Conservation (phyloP, 2,888 invertebrate genomes). For the Hyppa rectilinea region DNA sequence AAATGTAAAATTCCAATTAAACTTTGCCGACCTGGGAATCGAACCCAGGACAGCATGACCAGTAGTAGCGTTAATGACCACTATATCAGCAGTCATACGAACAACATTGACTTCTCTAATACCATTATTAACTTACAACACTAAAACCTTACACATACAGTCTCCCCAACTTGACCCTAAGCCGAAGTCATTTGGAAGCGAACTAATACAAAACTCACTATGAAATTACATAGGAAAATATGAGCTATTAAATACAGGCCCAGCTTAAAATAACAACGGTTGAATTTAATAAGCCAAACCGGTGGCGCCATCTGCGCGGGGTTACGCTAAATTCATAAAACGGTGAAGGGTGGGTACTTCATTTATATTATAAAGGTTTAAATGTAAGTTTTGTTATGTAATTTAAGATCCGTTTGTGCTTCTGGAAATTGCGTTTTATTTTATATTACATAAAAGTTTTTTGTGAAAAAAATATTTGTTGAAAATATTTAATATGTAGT, state of each 20-base stretch:
- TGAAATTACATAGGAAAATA: constrained; percentile 67
- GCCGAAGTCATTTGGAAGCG: constrained; percentile 40
- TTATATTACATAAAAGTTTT: too few relatives aligned
- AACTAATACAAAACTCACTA: constrained; percentile 62
- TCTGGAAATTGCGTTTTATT: background rate
- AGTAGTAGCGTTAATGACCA: too few relatives aligned
- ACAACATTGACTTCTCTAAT: background rate
- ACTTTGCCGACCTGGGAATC: too few relatives aligned
- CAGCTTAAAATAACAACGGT: constrained; percentile 66
- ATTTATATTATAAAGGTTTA: constrained; percentile 52
- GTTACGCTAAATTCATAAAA: constrained; percentile 65
- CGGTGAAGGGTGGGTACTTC: constrained; percentile 55
- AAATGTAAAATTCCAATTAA: too few relatives aligned
- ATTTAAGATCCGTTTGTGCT: constrained; percentile 13
- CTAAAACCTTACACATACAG: background rate
- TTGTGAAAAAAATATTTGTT: too few relatives aligned
- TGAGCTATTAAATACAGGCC: constrained; percentile 63
- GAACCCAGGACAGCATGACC: too few relatives aligned
- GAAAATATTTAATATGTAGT: too few relatives aligned
- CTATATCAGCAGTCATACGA: too few relatives aligned
- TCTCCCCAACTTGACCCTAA: constrained; percentile 31
- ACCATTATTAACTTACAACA: constrained; percentile 8
- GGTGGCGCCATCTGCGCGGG: constrained; percentile 67
- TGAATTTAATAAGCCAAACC: constrained; percentile 70
- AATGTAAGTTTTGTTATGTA: constrained; percentile 47